phyloP scores from a whole-genome alignment of 1,140 invertebrate genomes.

The Heliothis subflexa region DNA sequence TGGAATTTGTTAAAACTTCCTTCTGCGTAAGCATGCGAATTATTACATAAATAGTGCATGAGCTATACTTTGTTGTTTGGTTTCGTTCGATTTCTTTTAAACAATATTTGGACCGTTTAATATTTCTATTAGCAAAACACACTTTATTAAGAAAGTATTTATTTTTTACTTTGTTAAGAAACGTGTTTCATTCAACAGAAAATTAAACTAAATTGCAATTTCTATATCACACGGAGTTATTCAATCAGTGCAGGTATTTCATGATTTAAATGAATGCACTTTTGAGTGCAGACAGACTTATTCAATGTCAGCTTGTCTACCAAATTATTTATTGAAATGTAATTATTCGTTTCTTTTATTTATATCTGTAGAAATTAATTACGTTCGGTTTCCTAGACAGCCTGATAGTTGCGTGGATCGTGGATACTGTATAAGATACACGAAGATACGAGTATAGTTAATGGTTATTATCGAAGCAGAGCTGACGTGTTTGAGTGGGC shows the following conservation, averaged over 20 bases:
- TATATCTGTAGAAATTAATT: slow-evolving; percentile 2
- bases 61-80: no score
- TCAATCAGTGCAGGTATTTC: not conserved
- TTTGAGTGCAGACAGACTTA: not conserved
- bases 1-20: no score
- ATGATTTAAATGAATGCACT: slow-evolving; percentile 11
- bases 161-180: not conserved
- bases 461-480: not conserved
- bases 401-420: not conserved
- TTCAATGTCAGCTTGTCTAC: slow-evolving; percentile 17
- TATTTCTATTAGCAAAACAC: no score
- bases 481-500: not conserved
- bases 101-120: no score
- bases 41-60: no score
- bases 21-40: no score
- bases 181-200: slow-evolving; percentile 3
- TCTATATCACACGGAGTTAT: not conserved
- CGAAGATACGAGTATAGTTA: not conserved
- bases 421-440: not conserved
- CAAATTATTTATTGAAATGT: not conserved
- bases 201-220: slow-evolving; percentile 4
- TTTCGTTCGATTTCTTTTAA: no score
- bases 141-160: no score
- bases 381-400: not conserved
- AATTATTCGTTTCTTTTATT: slow-evolving; percentile 11